These are phyloP conservation scores for Eupithecia vulgata DNA, from an alignment of 2,888 invertebrate species.

Conservation along the genomic window DNA sequence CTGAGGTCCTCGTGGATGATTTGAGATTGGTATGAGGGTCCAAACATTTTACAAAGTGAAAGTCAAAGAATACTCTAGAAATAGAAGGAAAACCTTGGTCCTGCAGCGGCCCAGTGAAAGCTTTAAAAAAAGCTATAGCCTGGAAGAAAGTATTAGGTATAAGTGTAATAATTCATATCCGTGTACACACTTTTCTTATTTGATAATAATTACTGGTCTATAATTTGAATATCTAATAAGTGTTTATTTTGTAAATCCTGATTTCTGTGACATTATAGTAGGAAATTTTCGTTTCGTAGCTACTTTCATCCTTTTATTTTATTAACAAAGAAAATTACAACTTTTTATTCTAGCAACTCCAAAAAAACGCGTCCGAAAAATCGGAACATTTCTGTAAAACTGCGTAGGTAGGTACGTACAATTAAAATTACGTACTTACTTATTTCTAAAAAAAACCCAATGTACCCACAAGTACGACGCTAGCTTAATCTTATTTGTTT, in stretches of 20 bases:
- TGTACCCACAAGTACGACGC: background rate
- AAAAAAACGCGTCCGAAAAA: background rate
- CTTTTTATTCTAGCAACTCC: background rate
- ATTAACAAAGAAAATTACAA: too few relatives aligned
- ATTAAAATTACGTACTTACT: too few relatives aligned
- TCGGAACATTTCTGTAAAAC: background rate
- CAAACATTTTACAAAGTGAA: slow-evolving; percentile 39
- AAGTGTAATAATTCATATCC: background rate
- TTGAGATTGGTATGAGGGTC: slow-evolving; percentile 55
- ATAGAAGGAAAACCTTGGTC: background rate
- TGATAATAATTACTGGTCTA: too few relatives aligned
- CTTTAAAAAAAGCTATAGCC: background rate
- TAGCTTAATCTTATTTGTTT: background rate
- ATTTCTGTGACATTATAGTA: too few relatives aligned
- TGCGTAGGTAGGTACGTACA: too few relatives aligned
- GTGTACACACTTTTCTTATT: background rate
- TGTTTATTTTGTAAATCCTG: too few relatives aligned
- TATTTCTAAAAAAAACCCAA: too few relatives aligned
- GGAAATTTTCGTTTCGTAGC: too few relatives aligned
- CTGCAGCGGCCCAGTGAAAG: background rate
- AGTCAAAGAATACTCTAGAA: background rate
- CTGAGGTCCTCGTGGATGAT: slow-evolving; percentile 57
- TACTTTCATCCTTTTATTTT: too few relatives aligned
- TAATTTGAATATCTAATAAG: too few relatives aligned
- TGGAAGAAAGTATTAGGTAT: background rate